Conservation (phyloP, 2,113 vertebrate species). For the Microcebus lehilahytsara region DNA sequence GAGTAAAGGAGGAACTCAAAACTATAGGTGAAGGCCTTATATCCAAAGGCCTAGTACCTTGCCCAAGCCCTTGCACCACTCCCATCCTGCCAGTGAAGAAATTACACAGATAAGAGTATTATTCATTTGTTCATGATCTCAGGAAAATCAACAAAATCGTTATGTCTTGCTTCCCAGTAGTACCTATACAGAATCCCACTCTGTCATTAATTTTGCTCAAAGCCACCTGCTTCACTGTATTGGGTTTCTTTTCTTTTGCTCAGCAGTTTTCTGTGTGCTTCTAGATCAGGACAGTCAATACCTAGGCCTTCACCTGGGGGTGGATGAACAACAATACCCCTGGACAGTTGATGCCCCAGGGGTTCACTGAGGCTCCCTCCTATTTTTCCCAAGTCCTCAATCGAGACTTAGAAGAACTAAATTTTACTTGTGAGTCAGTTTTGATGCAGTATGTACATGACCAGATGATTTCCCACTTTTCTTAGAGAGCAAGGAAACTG, state of each 20-base stretch:
- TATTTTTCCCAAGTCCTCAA: not conserved
- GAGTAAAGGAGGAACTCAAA: not conserved
- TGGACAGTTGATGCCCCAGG: not conserved
- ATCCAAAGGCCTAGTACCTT: not conserved
- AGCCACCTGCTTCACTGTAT: not conserved
- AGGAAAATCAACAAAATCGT: not conserved
- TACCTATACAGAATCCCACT: not conserved
- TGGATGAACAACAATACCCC: not conserved
- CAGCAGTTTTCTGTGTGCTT: not conserved
- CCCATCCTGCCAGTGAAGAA: not conserved
- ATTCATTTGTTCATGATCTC: not conserved
- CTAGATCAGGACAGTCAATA: not conserved
- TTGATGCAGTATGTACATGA: not conserved
- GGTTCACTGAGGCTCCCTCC: not conserved
- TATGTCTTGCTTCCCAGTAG: not conserved
- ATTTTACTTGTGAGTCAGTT: not conserved
- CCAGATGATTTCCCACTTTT: not conserved
- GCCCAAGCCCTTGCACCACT: not conserved
- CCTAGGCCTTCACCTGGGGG: not conserved
- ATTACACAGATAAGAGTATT: not conserved
- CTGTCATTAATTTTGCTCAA: not conserved
- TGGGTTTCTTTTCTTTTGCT: not conserved
- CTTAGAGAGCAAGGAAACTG: not conserved
- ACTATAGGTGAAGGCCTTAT: not conserved
- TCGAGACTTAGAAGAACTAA: not conserved